phyloP scores from a whole-genome alignment of 2,797 vertebrate species.

The Nannoperca obscura region DNA sequence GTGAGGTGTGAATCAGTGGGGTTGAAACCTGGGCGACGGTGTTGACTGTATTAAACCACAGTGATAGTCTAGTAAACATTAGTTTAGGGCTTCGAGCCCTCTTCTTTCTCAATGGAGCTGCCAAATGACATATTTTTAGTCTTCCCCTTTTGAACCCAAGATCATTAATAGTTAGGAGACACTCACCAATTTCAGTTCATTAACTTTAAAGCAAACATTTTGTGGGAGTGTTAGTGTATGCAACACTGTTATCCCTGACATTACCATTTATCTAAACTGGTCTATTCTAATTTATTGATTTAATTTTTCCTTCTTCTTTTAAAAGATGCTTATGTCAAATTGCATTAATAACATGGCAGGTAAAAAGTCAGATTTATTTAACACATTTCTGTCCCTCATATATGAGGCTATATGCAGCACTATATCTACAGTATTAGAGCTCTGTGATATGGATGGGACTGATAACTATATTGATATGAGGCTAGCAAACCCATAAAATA shows the following conservation, averaged over 20 bases:
- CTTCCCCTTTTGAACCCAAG: background rate
- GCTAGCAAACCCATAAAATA: background rate
- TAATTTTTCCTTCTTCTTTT: background rate
- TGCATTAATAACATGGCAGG: background rate
- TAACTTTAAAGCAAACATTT: background rate
- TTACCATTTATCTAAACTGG: background rate
- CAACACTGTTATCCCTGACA: background rate
- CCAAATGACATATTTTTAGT: background rate
- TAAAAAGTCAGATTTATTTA: background rate
- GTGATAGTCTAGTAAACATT: slow-evolving; percentile 44
- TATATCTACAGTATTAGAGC: background rate
- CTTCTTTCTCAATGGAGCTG: background rate
- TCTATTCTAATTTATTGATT: background rate
- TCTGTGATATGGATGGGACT: background rate
- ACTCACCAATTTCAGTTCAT: background rate
- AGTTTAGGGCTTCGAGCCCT: slow-evolving; percentile 31
- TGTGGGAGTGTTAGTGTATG: too few species aligned
- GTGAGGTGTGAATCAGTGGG: slow-evolving; percentile 61
- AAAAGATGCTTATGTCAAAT: background rate
- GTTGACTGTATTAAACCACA: slow-evolving; percentile 60
- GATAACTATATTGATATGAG: too few species aligned
- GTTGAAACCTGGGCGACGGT: slow-evolving; percentile 45
- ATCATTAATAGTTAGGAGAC: background rate
- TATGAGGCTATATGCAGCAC: background rate
- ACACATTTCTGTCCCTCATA: background rate